These are phyloP conservation scores for Agrilus mali DNA, from an alignment of 2,888 invertebrate species.

Conservation along the genomic window DNA sequence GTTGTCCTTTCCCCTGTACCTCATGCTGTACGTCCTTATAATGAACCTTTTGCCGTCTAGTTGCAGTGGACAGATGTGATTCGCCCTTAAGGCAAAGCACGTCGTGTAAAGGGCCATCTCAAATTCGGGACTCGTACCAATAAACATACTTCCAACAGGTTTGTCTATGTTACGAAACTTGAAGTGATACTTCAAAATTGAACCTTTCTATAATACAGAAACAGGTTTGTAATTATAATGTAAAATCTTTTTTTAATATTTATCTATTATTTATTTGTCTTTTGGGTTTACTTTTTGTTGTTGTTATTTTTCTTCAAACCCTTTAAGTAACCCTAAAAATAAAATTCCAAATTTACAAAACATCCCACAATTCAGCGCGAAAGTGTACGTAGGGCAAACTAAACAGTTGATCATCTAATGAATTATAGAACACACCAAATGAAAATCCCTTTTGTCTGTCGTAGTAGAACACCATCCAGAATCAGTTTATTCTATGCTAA, in stretches of 20 bases:
- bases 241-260: constrained; percentile 1
- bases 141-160: constrained; percentile 64
- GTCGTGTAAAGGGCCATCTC: constrained; percentile 84
- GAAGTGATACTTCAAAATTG: constrained; percentile 59
- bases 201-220: constrained; percentile 54
- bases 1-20: constrained; percentile 62
- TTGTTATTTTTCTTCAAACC: too few relatives aligned
- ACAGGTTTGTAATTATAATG: neutral
- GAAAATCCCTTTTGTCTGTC: too few relatives aligned
- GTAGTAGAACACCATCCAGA: too few relatives aligned
- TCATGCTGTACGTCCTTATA: constrained; percentile 60
- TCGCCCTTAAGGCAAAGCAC: constrained; percentile 68
- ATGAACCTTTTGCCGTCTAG: constrained; percentile 58
- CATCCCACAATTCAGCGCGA: too few relatives aligned
- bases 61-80: constrained; percentile 60
- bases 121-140: constrained; percentile 82
- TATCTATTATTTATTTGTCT: too few relatives aligned
- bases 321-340: too few relatives aligned
- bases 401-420: too few relatives aligned
- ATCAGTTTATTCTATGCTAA: too few relatives aligned
- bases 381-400: too few relatives aligned
- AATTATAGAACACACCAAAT: too few relatives aligned
- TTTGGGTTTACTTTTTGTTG: too few relatives aligned
- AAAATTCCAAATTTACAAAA: too few relatives aligned
- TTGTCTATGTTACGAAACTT: constrained; percentile 59